Evolutionary conservation across 2,113 vertebrate species (phyloP).

Genomic region (Chroicocephalus ridibundus): DNA sequence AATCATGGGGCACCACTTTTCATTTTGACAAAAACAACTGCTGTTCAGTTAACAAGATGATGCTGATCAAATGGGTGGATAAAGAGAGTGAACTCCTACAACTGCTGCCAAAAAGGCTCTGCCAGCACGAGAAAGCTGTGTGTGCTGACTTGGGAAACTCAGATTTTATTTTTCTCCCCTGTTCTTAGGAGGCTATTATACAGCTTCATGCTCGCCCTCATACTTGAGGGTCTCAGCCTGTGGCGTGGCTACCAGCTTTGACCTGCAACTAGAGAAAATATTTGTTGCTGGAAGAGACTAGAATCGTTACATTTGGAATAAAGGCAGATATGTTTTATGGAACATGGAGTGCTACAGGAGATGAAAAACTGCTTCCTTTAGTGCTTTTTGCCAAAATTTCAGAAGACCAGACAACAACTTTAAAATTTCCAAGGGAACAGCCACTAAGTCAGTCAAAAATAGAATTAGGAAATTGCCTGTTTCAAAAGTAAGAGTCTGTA

Average conservation of each 20-base stretch:
- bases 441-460: constrained; percentile 35
- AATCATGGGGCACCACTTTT: constrained; percentile 36
- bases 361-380: constrained; percentile 44
- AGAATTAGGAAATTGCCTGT: constrained; percentile 31
- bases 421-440: constrained; percentile 56
- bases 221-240: not conserved
- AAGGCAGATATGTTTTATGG: not conserved
- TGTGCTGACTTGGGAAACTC: not conserved
- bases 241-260: not conserved
- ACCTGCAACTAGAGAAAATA: not conserved
- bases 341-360: not conserved
- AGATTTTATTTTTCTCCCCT: not conserved
- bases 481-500: not conserved
- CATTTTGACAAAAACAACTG: not conserved
- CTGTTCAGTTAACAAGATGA: not conserved
- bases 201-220: not conserved
- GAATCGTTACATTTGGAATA: not conserved
- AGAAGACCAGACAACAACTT: constrained; percentile 46
- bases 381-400: constrained; percentile 41
- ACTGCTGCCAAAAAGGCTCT: not conserved
- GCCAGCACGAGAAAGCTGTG: not conserved
- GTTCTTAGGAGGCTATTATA: not conserved
- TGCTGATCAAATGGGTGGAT: constrained; percentile 11
- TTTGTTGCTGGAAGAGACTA: not conserved
- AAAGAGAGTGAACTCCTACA: not conserved